phyloP scores from a whole-genome alignment of 2,113 vertebrate species.

The Maccullochella peelii region DNA sequence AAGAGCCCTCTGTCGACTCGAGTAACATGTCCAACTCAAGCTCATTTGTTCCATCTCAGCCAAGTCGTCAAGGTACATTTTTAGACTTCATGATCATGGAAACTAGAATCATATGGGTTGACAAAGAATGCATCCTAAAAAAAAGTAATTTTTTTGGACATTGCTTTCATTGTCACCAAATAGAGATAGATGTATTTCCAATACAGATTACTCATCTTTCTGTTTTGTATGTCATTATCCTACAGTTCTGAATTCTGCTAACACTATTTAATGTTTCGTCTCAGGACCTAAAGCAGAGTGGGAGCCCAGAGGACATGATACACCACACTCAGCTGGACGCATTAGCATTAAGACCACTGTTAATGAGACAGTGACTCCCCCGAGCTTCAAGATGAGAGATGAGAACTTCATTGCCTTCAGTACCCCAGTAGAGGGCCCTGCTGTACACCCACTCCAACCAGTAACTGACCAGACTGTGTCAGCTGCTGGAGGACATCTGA shows the following conservation, averaged over 20 bases:
- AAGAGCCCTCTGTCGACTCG: conserved; percentile 44
- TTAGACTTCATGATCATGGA: neutral
- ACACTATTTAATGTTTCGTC: neutral
- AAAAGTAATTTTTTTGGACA: neutral
- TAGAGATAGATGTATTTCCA: neutral
- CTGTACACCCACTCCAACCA: conserved; percentile 68
- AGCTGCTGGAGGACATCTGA: conserved; percentile 37
- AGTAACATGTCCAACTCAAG: conserved; percentile 33
- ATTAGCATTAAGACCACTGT: conserved; percentile 51
- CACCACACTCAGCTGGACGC: conserved; percentile 66
- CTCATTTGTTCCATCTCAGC: conserved; percentile 35
- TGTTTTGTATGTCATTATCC: neutral
- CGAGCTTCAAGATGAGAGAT: conserved; percentile 66
- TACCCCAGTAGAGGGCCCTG: conserved; percentile 66
- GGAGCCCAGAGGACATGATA: conserved; percentile 51
- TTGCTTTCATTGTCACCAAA: neutral
- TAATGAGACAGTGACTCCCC: conserved; percentile 60
- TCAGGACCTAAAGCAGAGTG: conserved; percentile 60
- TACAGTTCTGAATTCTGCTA: neutral
- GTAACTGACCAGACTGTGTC: conserved; percentile 41
- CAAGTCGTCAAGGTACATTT: conserved; percentile 54
- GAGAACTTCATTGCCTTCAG: conserved; percentile 72
- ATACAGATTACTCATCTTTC: neutral
- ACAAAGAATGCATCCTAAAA: neutral
- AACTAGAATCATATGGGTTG: neutral